Evolutionary conservation across 2,797 vertebrate genomes (phyloP).

Genomic region (Sebastes trivittatus): DNA sequence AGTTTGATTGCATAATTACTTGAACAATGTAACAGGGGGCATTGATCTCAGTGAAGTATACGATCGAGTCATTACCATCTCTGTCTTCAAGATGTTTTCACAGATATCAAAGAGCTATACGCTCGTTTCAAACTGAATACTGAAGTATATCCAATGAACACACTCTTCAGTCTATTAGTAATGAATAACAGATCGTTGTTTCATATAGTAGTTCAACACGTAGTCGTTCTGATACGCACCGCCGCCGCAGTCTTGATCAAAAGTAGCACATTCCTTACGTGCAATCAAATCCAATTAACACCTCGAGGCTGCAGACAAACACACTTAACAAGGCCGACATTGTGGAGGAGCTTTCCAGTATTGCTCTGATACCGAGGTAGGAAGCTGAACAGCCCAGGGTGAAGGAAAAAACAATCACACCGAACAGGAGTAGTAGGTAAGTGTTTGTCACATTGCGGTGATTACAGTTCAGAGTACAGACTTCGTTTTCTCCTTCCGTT

Average conservation of each 20-base stretch:
- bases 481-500: background rate
- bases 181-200: background rate
- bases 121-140: background rate
- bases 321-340: conserved; percentile 45
- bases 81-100: background rate
- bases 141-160: background rate
- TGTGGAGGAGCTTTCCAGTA: conserved; percentile 9
- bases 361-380: conserved; percentile 3
- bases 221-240: conserved; percentile 14
- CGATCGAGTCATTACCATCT: background rate
- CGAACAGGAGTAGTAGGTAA: background rate
- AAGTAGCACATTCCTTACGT: conserved; percentile 37
- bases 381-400: background rate
- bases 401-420: background rate
- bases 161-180: background rate
- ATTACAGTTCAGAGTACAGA: conserved; percentile 7
- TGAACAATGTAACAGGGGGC: background rate
- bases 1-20: conserved; percentile 37
- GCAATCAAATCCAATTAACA: conserved; percentile 59
- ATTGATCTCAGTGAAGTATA: background rate
- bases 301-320: conserved; percentile 51
- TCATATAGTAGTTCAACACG: background rate
- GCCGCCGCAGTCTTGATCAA: conserved; percentile 28
- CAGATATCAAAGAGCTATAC: background rate
- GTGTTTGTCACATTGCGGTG: background rate